Evolutionary conservation across 2,797 vertebrate genomes (phyloP).

Genomic region (Gymnothorax reevesii): DNA sequence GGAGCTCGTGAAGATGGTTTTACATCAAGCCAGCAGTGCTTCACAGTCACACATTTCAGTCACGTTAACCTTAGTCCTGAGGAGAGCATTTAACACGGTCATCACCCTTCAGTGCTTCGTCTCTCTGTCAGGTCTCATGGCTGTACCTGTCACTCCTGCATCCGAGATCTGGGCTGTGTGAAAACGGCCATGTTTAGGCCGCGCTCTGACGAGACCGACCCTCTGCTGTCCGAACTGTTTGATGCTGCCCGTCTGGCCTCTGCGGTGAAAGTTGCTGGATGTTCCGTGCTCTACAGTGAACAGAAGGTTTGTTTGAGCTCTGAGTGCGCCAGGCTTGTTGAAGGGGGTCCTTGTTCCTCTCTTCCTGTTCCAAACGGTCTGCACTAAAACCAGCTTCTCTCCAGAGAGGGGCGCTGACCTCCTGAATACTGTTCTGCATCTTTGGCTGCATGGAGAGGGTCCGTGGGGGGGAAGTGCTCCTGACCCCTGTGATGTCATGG

Average conservation of each 20-base stretch:
- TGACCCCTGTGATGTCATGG: slow-evolving; percentile 7
- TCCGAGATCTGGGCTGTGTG: background rate
- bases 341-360: slow-evolving; percentile 24
- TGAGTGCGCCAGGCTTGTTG: background rate
- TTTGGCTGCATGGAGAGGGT: background rate
- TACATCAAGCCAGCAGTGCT: background rate
- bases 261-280: background rate
- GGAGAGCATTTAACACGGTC: background rate
- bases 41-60: background rate
- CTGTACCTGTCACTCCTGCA: background rate
- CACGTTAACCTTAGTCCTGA: background rate
- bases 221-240: background rate
- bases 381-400: slow-evolving; percentile 9
- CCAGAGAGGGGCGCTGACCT: background rate
- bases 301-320: background rate
- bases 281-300: background rate
- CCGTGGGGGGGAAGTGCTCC: background rate
- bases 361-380: slow-evolving; percentile 16
- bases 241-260: background rate
- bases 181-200: background rate
- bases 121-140: background rate
- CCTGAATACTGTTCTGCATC: background rate
- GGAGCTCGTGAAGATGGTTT: background rate
- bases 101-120: background rate
- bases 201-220: background rate